phyloP scores from a whole-genome alignment of 1,140 invertebrate species.

The Drosophila lowei region DNA sequence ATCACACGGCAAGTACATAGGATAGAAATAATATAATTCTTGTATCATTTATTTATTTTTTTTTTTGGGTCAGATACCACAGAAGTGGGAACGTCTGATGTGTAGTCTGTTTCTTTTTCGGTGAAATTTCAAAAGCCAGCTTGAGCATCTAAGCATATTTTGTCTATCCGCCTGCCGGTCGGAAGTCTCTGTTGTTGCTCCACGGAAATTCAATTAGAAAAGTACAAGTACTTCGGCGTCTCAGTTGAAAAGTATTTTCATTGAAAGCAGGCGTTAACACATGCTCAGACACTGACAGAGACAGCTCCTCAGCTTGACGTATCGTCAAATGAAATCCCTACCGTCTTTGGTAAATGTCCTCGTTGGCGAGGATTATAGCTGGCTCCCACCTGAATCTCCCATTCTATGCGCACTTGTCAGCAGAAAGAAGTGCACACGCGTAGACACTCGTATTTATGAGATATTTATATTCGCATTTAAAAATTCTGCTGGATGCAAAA shows the following conservation, averaged over 20 bases:
- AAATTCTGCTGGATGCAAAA: constrained; percentile 21
- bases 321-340: constrained; percentile 60
- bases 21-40: not conserved
- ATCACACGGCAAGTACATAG: constrained; percentile 84
- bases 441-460: constrained; percentile 62
- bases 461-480: constrained; percentile 43
- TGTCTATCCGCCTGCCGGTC: constrained; percentile 32
- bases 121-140: constrained; percentile 38
- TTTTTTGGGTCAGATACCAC: not conserved
- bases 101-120: constrained; percentile 20
- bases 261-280: constrained; percentile 34
- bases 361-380: constrained; percentile 55
- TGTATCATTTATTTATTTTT: not conserved
- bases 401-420: constrained; percentile 10
- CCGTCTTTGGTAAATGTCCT: constrained; percentile 42
- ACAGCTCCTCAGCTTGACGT: constrained; percentile 54
- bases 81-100: not conserved
- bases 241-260: constrained; percentile 37
- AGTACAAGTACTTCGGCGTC: constrained; percentile 20
- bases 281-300: constrained; percentile 23
- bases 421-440: constrained; percentile 20
- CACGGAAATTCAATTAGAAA: constrained; percentile 55
- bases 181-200: constrained; percentile 27
- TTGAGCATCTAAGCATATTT: constrained; percentile 29
- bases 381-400: constrained; percentile 8